A percentile compares a stretch with the other conserved stretches of the same genome.
Conservation (phyloP, 2,797 vertebrate genomes). For the Botia almorhae region DNA sequence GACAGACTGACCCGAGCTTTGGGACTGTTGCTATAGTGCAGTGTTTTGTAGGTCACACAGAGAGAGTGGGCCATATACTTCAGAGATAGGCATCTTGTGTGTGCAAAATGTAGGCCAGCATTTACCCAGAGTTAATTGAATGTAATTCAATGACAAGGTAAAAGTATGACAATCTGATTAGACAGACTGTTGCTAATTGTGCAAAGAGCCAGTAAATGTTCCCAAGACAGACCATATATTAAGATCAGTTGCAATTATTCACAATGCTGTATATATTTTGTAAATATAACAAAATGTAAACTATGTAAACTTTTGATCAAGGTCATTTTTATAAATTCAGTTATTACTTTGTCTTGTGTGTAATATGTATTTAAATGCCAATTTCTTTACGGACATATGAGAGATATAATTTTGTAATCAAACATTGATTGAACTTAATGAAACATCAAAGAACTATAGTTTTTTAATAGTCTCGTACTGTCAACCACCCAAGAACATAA, state of each 20-base stretch:
- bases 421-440: background rate
- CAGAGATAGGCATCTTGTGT: conserved; percentile 4
- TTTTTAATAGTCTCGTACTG: background rate
- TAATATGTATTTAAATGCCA: too few species aligned
- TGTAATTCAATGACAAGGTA: conserved; percentile 21
- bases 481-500: background rate
- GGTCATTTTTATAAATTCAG: too few species aligned
- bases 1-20: conserved; percentile 43
- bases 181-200: conserved; percentile 25
- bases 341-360: too few species aligned
- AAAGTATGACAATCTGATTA: conserved; percentile 1
- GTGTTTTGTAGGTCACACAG: conserved; percentile 48
- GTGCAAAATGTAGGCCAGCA: background rate
- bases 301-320: too few species aligned
- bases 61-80: conserved; percentile 8
- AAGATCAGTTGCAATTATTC: too few species aligned
- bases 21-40: conserved; percentile 31
- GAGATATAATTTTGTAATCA: background rate
- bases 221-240: background rate
- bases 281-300: too few species aligned
- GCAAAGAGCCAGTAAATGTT: conserved; percentile 29
- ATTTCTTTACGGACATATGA: too few species aligned
- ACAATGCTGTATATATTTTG: too few species aligned
- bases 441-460: background rate
- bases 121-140: conserved; percentile 69